A percentile compares a stretch with the other conserved stretches of the same genome.
Evolutionary conservation across 1,140 invertebrate species (phyloP).

Genomic region (Aphis craccivora): DNA sequence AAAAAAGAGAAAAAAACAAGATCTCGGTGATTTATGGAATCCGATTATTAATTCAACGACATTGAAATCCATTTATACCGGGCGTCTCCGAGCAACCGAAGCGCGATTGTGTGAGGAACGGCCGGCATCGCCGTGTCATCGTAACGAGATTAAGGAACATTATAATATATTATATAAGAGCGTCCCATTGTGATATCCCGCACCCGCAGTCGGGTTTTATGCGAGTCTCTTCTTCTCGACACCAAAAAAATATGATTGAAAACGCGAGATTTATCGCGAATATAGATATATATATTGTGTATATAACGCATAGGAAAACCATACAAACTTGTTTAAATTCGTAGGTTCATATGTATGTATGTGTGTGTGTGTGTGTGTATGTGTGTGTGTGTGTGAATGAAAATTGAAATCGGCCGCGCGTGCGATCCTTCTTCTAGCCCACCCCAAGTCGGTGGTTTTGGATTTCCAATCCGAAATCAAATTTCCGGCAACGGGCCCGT

Average conservation of each 20-base stretch:
- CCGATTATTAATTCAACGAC: background rate
- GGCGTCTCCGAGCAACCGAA: background rate
- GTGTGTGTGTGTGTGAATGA: too few relatives aligned
- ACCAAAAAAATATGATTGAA: constrained; percentile 43
- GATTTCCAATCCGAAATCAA: constrained; percentile 55
- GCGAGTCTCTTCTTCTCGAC: background rate
- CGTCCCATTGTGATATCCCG: background rate
- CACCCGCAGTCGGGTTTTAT: background rate
- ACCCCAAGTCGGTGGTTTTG: background rate
- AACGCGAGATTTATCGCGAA: constrained; percentile 35
- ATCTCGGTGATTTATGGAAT: constrained; percentile 29
- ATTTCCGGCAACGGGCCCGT: constrained; percentile 26
- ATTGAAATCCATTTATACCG: constrained; percentile 1
- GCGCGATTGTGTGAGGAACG: background rate
- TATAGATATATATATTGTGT: background rate
- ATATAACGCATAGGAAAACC: background rate
- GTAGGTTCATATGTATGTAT: too few relatives aligned
- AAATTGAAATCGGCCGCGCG: constrained; percentile 48
- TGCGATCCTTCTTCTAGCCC: background rate
- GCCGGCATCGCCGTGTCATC: constrained; percentile 6
- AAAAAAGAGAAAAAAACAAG: background rate
- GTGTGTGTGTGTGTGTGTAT: too few relatives aligned
- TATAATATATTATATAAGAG: background rate
- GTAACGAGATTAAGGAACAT: constrained; percentile 47
- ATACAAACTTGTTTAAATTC: constrained; percentile 27